Conservation (phyloP, 1,140 invertebrate species). For the Planococcus citri region DNA sequence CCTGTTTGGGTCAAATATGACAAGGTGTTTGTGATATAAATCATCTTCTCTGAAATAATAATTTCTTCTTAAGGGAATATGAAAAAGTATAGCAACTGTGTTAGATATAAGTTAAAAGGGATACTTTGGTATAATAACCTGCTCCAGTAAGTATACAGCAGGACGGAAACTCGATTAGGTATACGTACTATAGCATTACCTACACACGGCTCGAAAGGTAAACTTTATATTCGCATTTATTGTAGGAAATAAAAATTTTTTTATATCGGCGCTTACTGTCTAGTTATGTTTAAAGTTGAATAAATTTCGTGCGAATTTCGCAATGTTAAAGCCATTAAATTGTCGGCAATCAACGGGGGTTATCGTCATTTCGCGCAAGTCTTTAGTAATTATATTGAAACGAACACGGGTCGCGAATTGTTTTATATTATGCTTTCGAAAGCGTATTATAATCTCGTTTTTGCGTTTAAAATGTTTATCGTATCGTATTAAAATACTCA, state of each 20-base stretch:
- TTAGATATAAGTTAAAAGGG: no score
- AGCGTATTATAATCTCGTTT: background rate
- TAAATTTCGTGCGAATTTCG: background rate
- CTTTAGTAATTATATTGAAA: no score
- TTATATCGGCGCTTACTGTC: no score
- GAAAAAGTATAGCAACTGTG: no score
- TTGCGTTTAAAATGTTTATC: background rate
- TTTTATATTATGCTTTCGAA: background rate
- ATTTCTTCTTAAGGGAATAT: no score
- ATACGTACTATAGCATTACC: background rate
- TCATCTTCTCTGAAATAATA: background rate
- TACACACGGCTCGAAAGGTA: background rate
- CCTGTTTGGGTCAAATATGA: slow-evolving; percentile 33
- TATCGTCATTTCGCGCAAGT: no score
- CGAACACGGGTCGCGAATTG: background rate
- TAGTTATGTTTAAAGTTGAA: no score
- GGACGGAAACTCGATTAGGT: background rate
- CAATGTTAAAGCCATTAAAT: background rate
- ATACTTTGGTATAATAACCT: background rate
- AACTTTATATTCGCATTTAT: background rate
- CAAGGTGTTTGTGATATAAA: background rate
- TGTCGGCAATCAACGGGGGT: background rate
- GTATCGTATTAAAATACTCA: slow-evolving; percentile 23
- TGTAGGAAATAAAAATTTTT: background rate
- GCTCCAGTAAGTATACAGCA: background rate